phyloP scores from a whole-genome alignment of 1,140 invertebrate species.

The Leguminivora glycinivorella region DNA sequence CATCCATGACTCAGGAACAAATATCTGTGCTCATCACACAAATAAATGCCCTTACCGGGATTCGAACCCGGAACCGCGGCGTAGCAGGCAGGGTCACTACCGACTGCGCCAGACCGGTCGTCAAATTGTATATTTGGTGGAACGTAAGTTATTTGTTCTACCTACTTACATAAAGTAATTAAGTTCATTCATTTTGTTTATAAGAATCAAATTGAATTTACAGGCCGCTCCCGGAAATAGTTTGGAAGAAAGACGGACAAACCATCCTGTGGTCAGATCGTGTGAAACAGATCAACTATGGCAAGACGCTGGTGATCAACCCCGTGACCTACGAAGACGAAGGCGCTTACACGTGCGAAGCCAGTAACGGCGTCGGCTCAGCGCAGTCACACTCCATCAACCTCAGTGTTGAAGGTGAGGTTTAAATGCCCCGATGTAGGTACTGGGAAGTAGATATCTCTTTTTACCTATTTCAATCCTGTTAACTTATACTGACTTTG shows the following conservation, averaged over 20 bases:
- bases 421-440: no score
- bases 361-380: conserved; percentile 92
- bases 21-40: no score
- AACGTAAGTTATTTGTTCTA: conserved; percentile 87
- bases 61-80: no score
- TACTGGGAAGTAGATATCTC: no score
- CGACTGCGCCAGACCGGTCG: no score
- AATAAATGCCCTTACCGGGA: no score
- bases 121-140: conserved; percentile 96
- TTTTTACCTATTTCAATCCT: no score
- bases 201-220: neutral
- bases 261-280: conserved; percentile 85
- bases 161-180: no score
- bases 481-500: no score
- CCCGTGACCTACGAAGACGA: conserved; percentile 92
- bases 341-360: conserved; percentile 94
- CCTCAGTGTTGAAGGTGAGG: conserved; percentile 87
- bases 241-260: conserved; percentile 91
- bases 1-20: no score
- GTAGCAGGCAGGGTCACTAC: no score
- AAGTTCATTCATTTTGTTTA: no score
- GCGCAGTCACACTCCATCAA: conserved; percentile 91
- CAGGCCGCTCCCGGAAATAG: conserved; percentile 87
- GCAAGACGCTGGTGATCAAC: conserved; percentile 93
- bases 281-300: conserved; percentile 92